Base-by-base conservation (phyloP, 1,140 invertebrate species). In the Oncopeltus fasciatus region DNA sequence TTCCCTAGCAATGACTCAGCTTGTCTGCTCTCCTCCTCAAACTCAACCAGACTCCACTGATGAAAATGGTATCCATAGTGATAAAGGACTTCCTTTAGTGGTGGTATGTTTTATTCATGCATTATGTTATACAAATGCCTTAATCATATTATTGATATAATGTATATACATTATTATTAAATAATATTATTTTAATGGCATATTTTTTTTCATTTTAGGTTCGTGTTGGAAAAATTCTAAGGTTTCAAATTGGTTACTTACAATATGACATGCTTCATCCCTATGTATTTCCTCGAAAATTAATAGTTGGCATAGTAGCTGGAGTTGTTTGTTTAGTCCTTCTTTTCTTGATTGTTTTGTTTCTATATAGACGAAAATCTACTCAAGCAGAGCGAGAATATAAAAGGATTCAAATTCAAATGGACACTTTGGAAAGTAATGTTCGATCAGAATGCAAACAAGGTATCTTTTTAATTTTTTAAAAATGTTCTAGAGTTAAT, bases 341-440 rank as follows among this genome's bases (percentile, higher is more conserved):
- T 27, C 79, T 95, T 33, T 87, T 93, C 69, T 81, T 92, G 64
- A 79, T 93, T 51, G 86, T 95, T 21, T 77, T 96, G 43, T 81
- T 94, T 29, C 83, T 94, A 67, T 95, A 94, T 71, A 77, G 92
- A 65, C 78, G 93, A 53, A 92, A 95, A 75, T 94, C 89, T 53
- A 95, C 92, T 2, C 90, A 95, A 74, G 92, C 93, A 0, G 92
- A 97, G 73, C 76, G 93, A 44, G 93, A 96, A 72, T 97, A 96
- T 73, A 95, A 95, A 73, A 82, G 95, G 29, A 96, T 99, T 72
- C 95, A 98, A 75, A 93, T 98, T 68, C 95, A 99, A 75, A 96
- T 99, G 90, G 95, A 98, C 68, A 97, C 93, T n/a, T 76, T 98
- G 47, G 95, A 99, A 73, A 95, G 92, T 70, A 97, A 96, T 73